Evolutionary conservation across 2,888 invertebrate species (phyloP).

Genomic region (Apamea crenata): DNA sequence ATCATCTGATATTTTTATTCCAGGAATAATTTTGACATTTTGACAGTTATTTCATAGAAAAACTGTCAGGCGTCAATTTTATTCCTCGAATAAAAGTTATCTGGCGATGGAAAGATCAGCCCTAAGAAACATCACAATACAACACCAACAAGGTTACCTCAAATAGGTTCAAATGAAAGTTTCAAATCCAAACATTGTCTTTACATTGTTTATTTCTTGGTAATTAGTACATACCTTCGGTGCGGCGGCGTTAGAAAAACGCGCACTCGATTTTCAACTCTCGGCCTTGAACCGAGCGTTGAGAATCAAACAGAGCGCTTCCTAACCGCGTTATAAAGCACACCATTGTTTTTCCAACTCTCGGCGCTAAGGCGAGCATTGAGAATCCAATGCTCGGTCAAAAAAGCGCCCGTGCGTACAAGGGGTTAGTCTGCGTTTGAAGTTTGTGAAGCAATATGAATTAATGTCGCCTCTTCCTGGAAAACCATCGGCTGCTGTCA

Average conservation of each 20-base stretch:
- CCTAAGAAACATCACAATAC: constrained; percentile 8
- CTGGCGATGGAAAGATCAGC: too few relatives aligned
- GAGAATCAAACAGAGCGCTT: neutral
- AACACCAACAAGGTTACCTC: constrained; percentile 7
- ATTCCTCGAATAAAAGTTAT: too few relatives aligned
- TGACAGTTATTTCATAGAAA: too few relatives aligned
- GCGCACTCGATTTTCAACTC: neutral
- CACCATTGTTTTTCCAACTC: neutral
- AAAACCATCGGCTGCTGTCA: constrained; percentile 7
- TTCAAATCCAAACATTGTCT: constrained; percentile 29
- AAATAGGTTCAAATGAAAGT: constrained; percentile 23
- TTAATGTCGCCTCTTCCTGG: constrained; percentile 12
- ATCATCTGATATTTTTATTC: too few relatives aligned
- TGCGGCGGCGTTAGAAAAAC: neutral
- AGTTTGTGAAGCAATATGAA: constrained; percentile 25
- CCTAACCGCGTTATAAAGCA: neutral
- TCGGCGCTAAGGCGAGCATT: neutral
- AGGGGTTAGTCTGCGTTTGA: constrained; percentile 24
- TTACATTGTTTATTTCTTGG: constrained; percentile 31
- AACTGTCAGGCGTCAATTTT: too few relatives aligned
- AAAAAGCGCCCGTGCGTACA: neutral
- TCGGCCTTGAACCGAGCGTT: neutral
- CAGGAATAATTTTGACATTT: too few relatives aligned
- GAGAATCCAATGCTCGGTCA: neutral
- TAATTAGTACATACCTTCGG: neutral